phyloP scores from a whole-genome alignment of 1,140 invertebrate species.

The Venustaconcha ellipsiformis region DNA sequence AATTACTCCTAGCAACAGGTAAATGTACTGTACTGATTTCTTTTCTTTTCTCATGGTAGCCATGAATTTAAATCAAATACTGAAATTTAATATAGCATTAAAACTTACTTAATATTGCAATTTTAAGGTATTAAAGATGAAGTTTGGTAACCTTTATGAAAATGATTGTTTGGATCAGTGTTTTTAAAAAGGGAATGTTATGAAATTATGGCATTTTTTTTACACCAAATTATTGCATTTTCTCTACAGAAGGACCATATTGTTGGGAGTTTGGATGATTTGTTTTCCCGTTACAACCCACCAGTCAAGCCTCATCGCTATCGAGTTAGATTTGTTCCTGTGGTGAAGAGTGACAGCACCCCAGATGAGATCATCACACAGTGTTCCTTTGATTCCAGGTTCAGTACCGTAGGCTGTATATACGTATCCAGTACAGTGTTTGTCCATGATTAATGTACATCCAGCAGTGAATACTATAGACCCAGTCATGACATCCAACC shows the following conservation, averaged over 20 bases:
- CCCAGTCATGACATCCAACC: no score
- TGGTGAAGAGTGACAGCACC: constrained; percentile 28
- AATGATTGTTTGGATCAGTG: neutral
- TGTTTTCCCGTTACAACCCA: constrained; percentile 58
- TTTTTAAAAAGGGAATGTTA: neutral
- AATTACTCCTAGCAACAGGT: no score
- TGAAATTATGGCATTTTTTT: neutral
- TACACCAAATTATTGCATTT: neutral
- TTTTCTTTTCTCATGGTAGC: no score
- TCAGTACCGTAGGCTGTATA: no score
- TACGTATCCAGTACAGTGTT: no score
- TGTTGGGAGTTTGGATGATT: constrained; percentile 51
- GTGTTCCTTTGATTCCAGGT: no score
- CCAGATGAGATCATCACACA: no score
- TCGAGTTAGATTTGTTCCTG: constrained; percentile 59
- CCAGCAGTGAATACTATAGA: no score
- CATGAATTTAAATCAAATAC: no score
- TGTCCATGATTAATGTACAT: no score
- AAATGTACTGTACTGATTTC: no score
- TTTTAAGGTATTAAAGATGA: neutral
- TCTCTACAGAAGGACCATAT: constrained; percentile 63
- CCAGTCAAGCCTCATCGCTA: constrained; percentile 55
- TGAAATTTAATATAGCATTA: neutral
- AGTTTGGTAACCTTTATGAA: neutral
- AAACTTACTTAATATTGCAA: neutral